Conservation (phyloP, 2,113 vertebrate species). For the Anoplopoma fimbria region DNA sequence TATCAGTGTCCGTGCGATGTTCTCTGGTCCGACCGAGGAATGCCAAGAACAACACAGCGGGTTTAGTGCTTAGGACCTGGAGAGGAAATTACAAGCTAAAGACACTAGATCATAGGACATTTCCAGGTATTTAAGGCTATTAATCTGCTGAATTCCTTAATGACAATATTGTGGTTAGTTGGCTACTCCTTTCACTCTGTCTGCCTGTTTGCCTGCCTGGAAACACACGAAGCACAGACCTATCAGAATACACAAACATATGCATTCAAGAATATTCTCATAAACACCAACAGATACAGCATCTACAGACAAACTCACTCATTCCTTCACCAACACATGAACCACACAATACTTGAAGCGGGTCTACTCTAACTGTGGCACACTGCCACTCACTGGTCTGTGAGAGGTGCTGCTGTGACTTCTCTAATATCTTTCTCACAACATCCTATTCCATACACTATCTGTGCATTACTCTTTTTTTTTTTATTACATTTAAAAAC, state of each 20-base stretch:
- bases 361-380: slow-evolving; percentile 68
- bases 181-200: slow-evolving; percentile 69
- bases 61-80: slow-evolving; percentile 74
- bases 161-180: slow-evolving; percentile 74
- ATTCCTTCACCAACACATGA: slow-evolving; percentile 7
- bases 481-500: background rate
- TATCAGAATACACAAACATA: slow-evolving; percentile 26
- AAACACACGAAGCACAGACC: slow-evolving; percentile 9
- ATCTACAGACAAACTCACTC: slow-evolving; percentile 26
- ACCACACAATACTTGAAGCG: slow-evolving; percentile 17
- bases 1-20: slow-evolving; percentile 77
- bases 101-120: slow-evolving; percentile 76
- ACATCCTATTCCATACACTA: background rate
- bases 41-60: slow-evolving; percentile 82
- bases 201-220: slow-evolving; percentile 43
- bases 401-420: slow-evolving; percentile 68
- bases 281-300: slow-evolving; percentile 12
- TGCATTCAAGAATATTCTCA: background rate
- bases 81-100: slow-evolving; percentile 77
- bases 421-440: background rate
- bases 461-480: background rate
- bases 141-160: slow-evolving; percentile 78
- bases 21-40: slow-evolving; percentile 65
- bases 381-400: slow-evolving; percentile 82
- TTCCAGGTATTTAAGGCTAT: slow-evolving; percentile 79